phyloP scores from a whole-genome alignment of 2,888 invertebrate species.

The Ethmia dodecea region DNA sequence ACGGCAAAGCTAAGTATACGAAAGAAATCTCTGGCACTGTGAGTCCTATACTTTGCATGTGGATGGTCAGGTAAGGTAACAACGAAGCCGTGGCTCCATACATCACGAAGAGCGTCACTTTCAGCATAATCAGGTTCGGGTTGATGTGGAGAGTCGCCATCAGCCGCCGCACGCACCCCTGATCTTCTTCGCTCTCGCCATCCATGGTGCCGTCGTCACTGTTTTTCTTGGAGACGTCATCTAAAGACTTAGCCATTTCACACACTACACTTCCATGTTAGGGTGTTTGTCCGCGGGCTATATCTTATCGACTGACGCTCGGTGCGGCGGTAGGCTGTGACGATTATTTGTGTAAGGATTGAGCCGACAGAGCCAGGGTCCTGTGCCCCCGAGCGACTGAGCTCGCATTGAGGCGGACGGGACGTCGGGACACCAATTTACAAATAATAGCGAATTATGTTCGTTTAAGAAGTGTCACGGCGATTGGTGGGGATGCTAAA shows the following conservation, averaged over 20 bases:
- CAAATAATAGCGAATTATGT: slow-evolving; percentile 77
- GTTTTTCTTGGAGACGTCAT: slow-evolving; percentile 57
- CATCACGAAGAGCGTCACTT: slow-evolving; percentile 89
- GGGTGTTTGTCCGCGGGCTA: slow-evolving; percentile 48
- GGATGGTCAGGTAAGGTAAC: slow-evolving; percentile 91
- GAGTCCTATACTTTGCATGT: slow-evolving; percentile 93
- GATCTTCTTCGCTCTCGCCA: slow-evolving; percentile 53
- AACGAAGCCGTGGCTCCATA: slow-evolving; percentile 91
- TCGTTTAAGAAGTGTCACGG: slow-evolving; percentile 74
- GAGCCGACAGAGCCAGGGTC: slow-evolving; percentile 37
- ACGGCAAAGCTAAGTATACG: slow-evolving; percentile 90
- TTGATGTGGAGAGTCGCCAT: slow-evolving; percentile 79
- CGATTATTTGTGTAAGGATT: slow-evolving; percentile 53
- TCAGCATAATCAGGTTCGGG: slow-evolving; percentile 87
- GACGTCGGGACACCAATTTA: slow-evolving; percentile 68
- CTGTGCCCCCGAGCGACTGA: slow-evolving; percentile 63
- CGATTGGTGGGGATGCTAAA: slow-evolving; percentile 67
- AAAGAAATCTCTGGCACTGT: slow-evolving; percentile 92
- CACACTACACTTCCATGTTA: slow-evolving; percentile 32
- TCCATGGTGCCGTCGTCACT: slow-evolving; percentile 70
- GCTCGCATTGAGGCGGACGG: slow-evolving; percentile 61
- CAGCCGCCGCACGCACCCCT: slow-evolving; percentile 59
- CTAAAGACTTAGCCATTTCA: slow-evolving; percentile 51
- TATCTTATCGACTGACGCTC: slow-evolving; percentile 71
- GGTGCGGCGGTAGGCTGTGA: slow-evolving; percentile 39